Percentiles rank a stretch among this genome's conserved stretches.
phyloP scores from a whole-genome alignment of 1,140 invertebrate species.

The Heterodera schachtii region DNA sequence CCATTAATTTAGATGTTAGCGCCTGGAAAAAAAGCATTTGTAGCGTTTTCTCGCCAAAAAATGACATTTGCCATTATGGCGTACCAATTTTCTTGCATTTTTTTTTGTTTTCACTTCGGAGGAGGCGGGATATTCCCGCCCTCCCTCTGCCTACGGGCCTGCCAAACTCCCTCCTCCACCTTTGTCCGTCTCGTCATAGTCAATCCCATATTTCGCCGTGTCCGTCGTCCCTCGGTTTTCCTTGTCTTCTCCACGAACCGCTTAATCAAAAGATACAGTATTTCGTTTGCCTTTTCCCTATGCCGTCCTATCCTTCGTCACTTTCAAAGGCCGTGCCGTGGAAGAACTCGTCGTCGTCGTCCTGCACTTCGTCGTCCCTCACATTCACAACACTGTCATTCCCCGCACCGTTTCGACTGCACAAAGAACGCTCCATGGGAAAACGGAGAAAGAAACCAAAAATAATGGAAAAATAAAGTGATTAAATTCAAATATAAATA shows the following conservation, averaged over 20 bases:
- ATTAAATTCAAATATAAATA: not conserved
- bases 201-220: too few relatives aligned
- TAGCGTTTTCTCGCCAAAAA: too few relatives aligned
- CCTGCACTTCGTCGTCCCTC: conserved; percentile 3
- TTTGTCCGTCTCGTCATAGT: too few relatives aligned
- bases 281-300: not conserved
- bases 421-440: not conserved
- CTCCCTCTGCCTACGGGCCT: too few relatives aligned
- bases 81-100: too few relatives aligned
- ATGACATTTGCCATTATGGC: too few relatives aligned
- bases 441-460: not conserved
- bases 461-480: not conserved
- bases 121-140: too few relatives aligned
- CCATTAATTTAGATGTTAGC: too few relatives aligned
- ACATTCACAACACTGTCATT: conserved; percentile 20
- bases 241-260: not conserved
- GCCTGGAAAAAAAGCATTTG: too few relatives aligned
- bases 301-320: not conserved
- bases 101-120: too few relatives aligned
- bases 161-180: too few relatives aligned
- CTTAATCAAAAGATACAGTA: too few relatives aligned
- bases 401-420: not conserved
- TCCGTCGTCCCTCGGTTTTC: not conserved
- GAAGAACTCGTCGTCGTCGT: conserved; percentile 28
- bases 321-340: not conserved